Base-by-base conservation (phyloP, 1,140 invertebrate species). In the Pseudomyrmex pallidus region DNA sequence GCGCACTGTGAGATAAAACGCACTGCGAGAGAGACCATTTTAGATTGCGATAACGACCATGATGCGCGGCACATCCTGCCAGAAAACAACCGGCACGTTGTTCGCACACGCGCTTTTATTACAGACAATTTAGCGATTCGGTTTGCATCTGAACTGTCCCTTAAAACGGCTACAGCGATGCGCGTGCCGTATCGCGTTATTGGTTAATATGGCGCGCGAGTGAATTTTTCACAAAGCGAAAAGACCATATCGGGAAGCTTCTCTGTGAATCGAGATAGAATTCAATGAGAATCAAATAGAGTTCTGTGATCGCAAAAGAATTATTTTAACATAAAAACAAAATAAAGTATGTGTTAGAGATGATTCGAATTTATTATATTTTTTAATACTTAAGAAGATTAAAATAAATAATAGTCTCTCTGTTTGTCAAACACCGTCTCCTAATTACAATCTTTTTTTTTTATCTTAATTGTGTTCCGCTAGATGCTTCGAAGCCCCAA, bases 31-130 rank as follows among this genome's bases (percentile, higher is more conserved):
- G 80, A 56, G 80, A 67, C 80, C 61, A 57, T 76, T 76, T 70
- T 59, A 68, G 62, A 50, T 50, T 74, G 44, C 25, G 85, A 86
- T 73, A 84, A 84, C 67, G 22, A 74, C 59, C 70, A n/a, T 44
- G 78, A 74, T 67, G 82, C 57, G 25, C 48, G 48, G n/a, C 82
- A 35, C 63, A 77, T 68, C 84, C 80, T 84, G 80, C n/a, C 62
- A 22, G 78, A 59, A 82, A 66, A 76, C 76, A 61, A 66, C n/a
- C 15, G 35, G 54, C 35, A 35, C 76, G 44, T 61, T 80, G 76
- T 80, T 80, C 66, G 54, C 76, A 59, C 46, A 48, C 44, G 54
- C 44, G 44, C 15, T 72, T 80, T 80, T 72, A 80, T 80, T 80
- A 35, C 20, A 25, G 66, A 70, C 44, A 59, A 80, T 80, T 72